phyloP scores from a whole-genome alignment of 1,140 invertebrate species.

The Nymphalis io region DNA sequence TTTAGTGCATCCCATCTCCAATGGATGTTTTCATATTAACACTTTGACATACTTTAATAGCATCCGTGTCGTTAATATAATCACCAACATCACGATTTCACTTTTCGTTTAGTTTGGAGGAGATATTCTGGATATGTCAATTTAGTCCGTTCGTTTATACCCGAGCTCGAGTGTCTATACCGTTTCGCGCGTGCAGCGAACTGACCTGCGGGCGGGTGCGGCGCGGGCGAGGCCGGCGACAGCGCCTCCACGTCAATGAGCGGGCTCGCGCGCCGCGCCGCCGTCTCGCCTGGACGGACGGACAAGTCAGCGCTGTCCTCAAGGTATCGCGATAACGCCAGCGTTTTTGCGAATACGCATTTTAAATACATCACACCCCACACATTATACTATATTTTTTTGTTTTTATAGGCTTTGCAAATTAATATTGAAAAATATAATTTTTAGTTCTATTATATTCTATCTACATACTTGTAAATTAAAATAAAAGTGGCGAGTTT shows the following conservation, averaged over 20 bases:
- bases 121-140: not conserved
- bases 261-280: slow-evolving; percentile 84
- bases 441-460: not conserved
- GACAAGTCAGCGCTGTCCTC: slow-evolving; percentile 39
- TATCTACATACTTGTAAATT: not conserved
- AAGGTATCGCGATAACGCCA: slow-evolving; percentile 33
- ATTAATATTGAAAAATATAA: not conserved
- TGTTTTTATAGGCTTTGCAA: not conserved
- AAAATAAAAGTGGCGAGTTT: not conserved
- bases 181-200: slow-evolving; percentile 68
- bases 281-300: slow-evolving; percentile 84
- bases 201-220: slow-evolving; percentile 83
- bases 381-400: slow-evolving; percentile 7
- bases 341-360: slow-evolving; percentile 24
- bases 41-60: not conserved
- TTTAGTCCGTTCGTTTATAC: not conserved
- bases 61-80: not conserved
- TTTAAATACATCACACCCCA: slow-evolving; percentile 26
- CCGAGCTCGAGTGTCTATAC: slow-evolving; percentile 56
- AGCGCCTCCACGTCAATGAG: slow-evolving; percentile 89
- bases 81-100: not conserved
- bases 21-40: not conserved
- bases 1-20: not conserved
- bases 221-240: slow-evolving; percentile 82
- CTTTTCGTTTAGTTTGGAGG: not conserved